Evolutionary conservation across 1,140 invertebrate species (phyloP), one percentile per base, ranked within the genome.

Genomic region (Lethrus apterus): DNA sequence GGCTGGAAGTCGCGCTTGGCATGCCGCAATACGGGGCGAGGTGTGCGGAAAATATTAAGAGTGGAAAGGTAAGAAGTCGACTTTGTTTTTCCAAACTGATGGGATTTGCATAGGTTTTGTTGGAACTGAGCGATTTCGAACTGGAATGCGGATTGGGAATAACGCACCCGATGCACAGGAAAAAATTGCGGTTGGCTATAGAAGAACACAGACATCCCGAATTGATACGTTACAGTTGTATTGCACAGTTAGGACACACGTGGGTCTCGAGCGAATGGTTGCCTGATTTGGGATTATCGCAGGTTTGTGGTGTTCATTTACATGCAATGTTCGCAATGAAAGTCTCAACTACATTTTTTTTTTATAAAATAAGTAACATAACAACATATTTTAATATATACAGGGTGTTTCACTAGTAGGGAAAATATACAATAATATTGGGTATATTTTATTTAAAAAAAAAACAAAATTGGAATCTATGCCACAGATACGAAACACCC

Each of bases 251-350:
- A 32, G 84, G 84, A 21, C 89, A 93, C 65, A 88, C 86, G 2
- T 95, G 90, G 90, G 88, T 94, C 3, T 86, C 88, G 14, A 84
- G 84, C 7, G 88, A 93, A 60, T 94, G 90, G 89, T 68, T 96
- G 51, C 86, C 89, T 1, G 89, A 93, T 65, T 75, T 95, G 10
- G 91, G 91, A 42, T 68, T 95, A 33, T 80, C 86, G 14, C 86
- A 82, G 72, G 79, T 80, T 21, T 21, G 9, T n/a, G n/a, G n/a
- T n/a, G n/a, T 20, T n/a, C 11, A 2, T 40, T 3, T 7, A 26
- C 5, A 26, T 7, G 5, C 5, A 26, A 26, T 7, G n/a, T 7
- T 7, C n/a, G 23, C 23, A 26, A 26, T 7, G 23, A 26, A 26
- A 26, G n/a, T 26, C n/a, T n/a, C n/a, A n/a, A n/a, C n/a, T n/a